These are phyloP conservation scores for Plagodis pulveraria DNA, from an alignment of 2,888 invertebrate genomes.

Conservation along the genomic window DNA sequence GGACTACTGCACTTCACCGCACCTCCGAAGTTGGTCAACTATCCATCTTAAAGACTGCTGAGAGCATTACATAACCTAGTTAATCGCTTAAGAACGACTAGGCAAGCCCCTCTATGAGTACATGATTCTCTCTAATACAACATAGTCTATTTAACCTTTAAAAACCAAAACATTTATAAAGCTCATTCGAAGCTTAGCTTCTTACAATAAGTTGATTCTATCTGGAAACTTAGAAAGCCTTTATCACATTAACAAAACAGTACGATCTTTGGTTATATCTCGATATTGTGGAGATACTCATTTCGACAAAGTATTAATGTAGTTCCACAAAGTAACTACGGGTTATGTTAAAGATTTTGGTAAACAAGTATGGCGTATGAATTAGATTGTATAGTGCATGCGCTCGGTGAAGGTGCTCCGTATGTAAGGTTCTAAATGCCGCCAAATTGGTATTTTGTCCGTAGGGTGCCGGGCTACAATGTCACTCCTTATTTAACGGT, in stretches of 20 bases:
- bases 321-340: neutral
- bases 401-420: slow-evolving; percentile 7
- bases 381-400: neutral
- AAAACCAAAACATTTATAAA: slow-evolving; percentile 20
- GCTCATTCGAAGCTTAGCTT: slow-evolving; percentile 12
- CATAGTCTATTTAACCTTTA: slow-evolving; percentile 3
- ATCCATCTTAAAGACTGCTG: too few species aligned
- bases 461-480: too few species aligned
- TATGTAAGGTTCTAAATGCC: too few species aligned
- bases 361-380: slow-evolving; percentile 21
- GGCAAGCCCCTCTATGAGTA: too few species aligned
- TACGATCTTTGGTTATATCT: neutral
- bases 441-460: too few species aligned
- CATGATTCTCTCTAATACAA: neutral
- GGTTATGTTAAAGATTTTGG: slow-evolving; percentile 21
- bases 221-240: slow-evolving; percentile 1
- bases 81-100: too few species aligned
- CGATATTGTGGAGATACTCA: neutral
- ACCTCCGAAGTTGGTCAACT: too few species aligned
- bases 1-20: too few species aligned
- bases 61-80: too few species aligned
- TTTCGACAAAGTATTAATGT: slow-evolving; percentile 2
- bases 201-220: neutral
- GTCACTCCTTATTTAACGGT: too few species aligned
- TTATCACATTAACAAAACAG: slow-evolving; percentile 5